Percentiles rank a stretch among this genome's conserved stretches.
Conservation (phyloP, 2,888 invertebrate species). For the Hemaris fuciformis region DNA sequence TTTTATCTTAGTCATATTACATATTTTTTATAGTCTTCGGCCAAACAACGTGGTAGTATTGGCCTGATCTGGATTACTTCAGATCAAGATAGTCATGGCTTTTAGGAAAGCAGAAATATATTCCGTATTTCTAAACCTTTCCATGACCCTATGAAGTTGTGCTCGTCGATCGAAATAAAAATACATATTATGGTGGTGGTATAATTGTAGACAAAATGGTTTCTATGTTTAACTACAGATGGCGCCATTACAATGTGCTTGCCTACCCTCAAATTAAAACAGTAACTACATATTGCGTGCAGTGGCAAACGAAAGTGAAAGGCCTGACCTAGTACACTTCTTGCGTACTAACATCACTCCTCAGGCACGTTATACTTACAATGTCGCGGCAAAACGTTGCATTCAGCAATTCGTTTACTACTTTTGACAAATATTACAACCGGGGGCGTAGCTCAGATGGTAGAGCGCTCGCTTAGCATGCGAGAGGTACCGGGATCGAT, state of each 20-base stretch:
- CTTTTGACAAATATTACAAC: conserved; percentile 6
- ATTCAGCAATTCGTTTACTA: not conserved
- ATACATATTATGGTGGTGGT: no score
- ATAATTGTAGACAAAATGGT: not conserved
- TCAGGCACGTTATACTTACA: not conserved
- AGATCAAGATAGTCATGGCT: no score
- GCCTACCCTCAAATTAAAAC: not conserved
- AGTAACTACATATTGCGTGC: not conserved
- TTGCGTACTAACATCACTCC: not conserved
- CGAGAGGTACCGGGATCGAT: conserved; percentile 81
- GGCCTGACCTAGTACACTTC: not conserved
- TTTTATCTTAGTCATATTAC: no score
- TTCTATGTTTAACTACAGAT: not conserved
- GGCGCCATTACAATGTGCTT: not conserved
- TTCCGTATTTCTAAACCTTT: no score
- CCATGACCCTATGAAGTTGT: no score
- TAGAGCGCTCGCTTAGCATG: conserved; percentile 82
- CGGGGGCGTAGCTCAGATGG: conserved; percentile 82
- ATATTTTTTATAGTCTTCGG: no score
- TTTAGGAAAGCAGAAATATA: no score
- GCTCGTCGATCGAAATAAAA: no score
- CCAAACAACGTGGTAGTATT: no score
- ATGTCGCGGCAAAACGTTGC: not conserved
- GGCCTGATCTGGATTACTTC: no score
- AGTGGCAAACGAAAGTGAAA: not conserved